These are phyloP conservation scores for Microhierax caerulescens DNA, from an alignment of 2,797 vertebrate species.

Conservation along the genomic window DNA sequence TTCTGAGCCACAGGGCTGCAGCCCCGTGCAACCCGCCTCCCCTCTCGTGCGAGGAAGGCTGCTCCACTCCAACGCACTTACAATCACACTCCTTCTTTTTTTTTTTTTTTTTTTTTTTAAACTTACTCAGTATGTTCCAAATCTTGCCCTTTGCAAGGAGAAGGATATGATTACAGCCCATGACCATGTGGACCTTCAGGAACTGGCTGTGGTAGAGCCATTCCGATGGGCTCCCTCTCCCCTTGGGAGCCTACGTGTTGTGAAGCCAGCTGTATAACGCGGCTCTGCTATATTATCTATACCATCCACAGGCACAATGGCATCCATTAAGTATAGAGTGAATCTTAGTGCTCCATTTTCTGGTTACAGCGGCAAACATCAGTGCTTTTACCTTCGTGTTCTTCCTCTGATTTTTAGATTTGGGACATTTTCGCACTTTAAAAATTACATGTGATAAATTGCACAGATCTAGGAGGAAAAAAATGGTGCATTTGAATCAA, in stretches of 20 bases:
- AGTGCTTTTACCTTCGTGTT: not conserved
- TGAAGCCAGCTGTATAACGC: not conserved
- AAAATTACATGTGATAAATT: not conserved
- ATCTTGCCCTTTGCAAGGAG: not conserved
- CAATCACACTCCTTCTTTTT: accelerated
- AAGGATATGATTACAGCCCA: accelerated
- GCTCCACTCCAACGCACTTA: not conserved
- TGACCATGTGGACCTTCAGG: not conserved
- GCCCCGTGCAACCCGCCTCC: not conserved
- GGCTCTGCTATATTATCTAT: not conserved
- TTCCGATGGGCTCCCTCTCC: not conserved
- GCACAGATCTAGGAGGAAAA: not conserved
- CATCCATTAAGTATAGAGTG: not conserved
- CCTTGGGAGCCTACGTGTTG: accelerated
- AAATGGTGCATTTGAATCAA: not conserved
- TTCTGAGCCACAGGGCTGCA: not conserved
- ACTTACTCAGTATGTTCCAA: accelerated
- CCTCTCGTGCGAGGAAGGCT: not conserved
- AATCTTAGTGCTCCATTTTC: not conserved
- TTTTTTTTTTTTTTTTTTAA: no score
- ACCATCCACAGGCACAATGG: not conserved
- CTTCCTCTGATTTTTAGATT: not conserved
- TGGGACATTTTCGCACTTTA: not conserved
- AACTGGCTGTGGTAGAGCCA: not conserved
- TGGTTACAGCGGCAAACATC: not conserved